Conservation (phyloP, 2,888 invertebrate genomes). For the Chrysomela aeneicollis region DNA sequence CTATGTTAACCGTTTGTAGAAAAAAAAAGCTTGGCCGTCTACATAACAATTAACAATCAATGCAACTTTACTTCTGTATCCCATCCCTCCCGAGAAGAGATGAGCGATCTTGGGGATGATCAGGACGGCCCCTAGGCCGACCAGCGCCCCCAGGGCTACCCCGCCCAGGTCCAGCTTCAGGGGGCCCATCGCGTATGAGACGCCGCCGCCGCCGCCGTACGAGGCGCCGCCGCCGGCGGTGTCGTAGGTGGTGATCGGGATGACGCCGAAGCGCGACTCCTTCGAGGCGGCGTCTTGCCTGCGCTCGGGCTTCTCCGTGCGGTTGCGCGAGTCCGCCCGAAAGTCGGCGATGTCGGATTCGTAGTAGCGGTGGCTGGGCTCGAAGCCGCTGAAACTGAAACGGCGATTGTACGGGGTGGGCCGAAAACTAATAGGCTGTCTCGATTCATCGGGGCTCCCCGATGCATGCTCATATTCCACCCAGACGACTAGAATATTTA, state of each 20-base stretch:
- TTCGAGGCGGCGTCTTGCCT: conserved; percentile 42
- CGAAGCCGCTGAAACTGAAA: conserved; percentile 54
- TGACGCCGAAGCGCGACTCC: conserved; percentile 62
- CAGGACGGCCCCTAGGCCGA: conserved; percentile 82
- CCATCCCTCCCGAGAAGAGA: conserved; percentile 72
- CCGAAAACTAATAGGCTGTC: too few species aligned
- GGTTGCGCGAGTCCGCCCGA: conserved; percentile 32
- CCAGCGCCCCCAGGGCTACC: conserved; percentile 78
- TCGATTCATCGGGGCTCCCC: too few species aligned
- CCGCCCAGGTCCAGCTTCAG: conserved; percentile 85
- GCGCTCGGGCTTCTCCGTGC: conserved; percentile 38
- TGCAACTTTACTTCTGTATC: conserved; percentile 71
- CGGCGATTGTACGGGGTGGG: too few species aligned
- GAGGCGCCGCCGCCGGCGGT: conserved; percentile 58
- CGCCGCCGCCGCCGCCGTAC: conserved; percentile 58
- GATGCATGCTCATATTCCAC: too few species aligned
- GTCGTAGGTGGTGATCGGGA: conserved; percentile 59
- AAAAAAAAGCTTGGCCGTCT: too few species aligned
- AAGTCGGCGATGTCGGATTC: conserved; percentile 50
- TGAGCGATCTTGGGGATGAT: conserved; percentile 81
- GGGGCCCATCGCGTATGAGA: conserved; percentile 69
- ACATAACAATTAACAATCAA: too few species aligned
- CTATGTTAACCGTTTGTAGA: too few species aligned
- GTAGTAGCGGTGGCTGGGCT: conserved; percentile 61
- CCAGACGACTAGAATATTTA: too few species aligned